These are phyloP conservation scores for Naso thynnoides DNA, from an alignment of 2,797 vertebrate species.

Conservation along the genomic window DNA sequence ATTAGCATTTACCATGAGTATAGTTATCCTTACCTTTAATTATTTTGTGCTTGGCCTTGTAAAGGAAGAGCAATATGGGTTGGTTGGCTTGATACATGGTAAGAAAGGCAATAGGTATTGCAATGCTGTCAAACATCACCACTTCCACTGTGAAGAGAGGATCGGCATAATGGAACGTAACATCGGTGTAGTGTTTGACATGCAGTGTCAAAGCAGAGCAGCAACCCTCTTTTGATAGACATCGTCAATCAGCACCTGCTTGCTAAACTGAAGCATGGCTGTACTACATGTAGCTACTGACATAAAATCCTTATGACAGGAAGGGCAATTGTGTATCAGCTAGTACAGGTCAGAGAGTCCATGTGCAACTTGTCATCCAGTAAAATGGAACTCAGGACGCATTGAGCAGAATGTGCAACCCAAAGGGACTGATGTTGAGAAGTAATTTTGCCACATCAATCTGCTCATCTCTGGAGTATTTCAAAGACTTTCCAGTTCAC, in stretches of 20 bases:
- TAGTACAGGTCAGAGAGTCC: neutral
- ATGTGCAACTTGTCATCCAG: neutral
- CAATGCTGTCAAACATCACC: neutral
- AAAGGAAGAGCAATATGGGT: neutral
- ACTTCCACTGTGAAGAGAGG: neutral
- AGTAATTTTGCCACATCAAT: neutral
- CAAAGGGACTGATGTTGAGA: neutral
- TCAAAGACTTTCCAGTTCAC: neutral
- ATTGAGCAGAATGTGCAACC: neutral
- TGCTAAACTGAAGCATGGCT: neutral
- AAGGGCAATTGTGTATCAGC: neutral
- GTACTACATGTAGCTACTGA: neutral
- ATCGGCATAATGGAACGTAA: neutral
- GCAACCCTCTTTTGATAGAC: neutral
- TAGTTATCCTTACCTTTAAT: neutral
- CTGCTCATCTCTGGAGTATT: neutral
- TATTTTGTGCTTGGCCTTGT: neutral
- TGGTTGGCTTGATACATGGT: neutral
- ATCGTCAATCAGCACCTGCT: neutral
- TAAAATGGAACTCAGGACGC: neutral
- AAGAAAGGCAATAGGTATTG: neutral
- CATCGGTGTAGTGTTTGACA: neutral
- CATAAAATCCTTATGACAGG: neutral
- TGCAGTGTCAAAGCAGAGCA: neutral
- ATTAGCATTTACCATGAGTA: neutral